A percentile compares a stretch with the other conserved stretches of the same genome.
Conservation (phyloP, 2,113 vertebrate species). For the Mus pahari region DNA sequence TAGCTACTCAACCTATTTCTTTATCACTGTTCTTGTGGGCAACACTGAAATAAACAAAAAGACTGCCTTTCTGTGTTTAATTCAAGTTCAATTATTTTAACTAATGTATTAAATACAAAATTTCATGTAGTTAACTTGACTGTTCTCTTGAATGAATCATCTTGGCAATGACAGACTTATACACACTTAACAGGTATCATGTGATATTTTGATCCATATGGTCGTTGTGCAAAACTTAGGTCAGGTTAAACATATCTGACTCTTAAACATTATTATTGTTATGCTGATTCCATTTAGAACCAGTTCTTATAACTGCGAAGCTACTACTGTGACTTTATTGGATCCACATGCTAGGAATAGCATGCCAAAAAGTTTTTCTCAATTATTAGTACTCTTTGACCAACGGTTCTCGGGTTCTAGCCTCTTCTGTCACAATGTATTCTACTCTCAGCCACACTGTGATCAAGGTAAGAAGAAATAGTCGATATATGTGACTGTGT, state of each 20-base stretch:
- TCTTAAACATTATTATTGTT: not conserved
- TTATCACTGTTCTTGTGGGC: not conserved
- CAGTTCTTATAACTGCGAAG: not conserved
- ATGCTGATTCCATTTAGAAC: not conserved
- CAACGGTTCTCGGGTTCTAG: not conserved
- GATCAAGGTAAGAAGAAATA: not conserved
- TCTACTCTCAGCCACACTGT: not conserved
- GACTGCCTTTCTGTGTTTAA: not conserved
- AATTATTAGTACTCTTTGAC: not conserved
- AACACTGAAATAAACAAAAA: not conserved
- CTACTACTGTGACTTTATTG: not conserved
- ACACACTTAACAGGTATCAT: not conserved
- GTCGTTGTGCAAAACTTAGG: not conserved
- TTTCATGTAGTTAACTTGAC: not conserved
- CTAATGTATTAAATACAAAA: not conserved
- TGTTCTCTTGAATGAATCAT: not conserved
- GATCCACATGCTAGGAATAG: not conserved
- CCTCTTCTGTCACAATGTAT: not conserved
- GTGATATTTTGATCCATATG: not conserved
- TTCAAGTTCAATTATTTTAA: not conserved
- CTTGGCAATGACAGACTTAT: not conserved
- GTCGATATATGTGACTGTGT: too few species aligned
- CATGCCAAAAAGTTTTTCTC: too few species aligned
- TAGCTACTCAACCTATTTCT: not conserved
- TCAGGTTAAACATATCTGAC: not conserved